Evolutionary conservation across 1,140 invertebrate genomes (phyloP).

Genomic region (Bombyx mandarina): DNA sequence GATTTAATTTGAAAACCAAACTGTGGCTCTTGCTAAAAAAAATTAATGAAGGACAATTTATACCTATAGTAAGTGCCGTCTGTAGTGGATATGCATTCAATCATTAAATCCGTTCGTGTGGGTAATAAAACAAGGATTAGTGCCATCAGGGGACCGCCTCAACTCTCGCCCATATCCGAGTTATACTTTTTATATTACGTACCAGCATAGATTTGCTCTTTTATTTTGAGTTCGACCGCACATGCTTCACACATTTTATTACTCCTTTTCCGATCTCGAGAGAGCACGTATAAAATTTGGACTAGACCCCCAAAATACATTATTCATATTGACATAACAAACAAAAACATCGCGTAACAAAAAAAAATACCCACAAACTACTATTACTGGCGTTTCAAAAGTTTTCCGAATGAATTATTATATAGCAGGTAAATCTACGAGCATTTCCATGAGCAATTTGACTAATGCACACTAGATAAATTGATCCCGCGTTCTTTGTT

Average conservation of each 20-base stretch:
- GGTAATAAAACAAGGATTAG: slow-evolving; percentile 63
- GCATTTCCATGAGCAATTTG: no score
- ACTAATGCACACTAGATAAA: slow-evolving; percentile 26
- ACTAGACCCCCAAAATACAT: slow-evolving; percentile 19
- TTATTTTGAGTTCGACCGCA: slow-evolving; percentile 43
- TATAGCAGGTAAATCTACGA: no score
- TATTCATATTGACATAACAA: slow-evolving; percentile 12
- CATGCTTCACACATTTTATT: slow-evolving; percentile 45
- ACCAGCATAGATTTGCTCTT: slow-evolving; percentile 30
- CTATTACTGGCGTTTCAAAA: no score
- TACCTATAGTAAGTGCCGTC: no score
- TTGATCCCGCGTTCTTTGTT: slow-evolving; percentile 20
- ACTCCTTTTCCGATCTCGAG: slow-evolving; percentile 29
- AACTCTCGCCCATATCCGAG: slow-evolving; percentile 40
- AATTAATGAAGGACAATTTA: no score
- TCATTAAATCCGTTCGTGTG: slow-evolving; percentile 30
- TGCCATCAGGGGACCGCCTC: slow-evolving; percentile 30
- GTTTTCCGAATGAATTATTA: no score
- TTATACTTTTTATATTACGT: slow-evolving; percentile 38
- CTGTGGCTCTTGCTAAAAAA: no score
- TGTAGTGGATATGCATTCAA: no score
- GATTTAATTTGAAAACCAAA: no score
- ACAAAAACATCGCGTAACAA: not conserved
- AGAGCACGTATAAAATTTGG: slow-evolving; percentile 22
- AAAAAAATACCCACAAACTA: no score